These are phyloP conservation scores for Crioceris asparagi DNA, from an alignment of 2,888 invertebrate genomes.

Conservation along the genomic window DNA sequence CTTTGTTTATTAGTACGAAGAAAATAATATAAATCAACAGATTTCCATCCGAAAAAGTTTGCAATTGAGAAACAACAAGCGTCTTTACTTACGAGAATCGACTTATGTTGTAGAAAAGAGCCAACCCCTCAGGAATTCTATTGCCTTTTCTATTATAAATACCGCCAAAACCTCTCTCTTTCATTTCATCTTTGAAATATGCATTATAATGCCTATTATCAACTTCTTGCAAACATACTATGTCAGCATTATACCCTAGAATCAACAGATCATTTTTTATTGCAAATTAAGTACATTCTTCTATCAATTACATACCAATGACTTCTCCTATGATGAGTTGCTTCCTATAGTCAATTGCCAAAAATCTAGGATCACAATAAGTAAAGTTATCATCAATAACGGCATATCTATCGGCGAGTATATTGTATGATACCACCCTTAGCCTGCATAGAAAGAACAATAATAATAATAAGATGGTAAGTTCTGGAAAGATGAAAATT, in stretches of 20 bases:
- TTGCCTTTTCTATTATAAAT: conserved; percentile 62
- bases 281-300: conserved; percentile 4
- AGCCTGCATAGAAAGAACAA: conserved; percentile 57
- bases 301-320: conserved; percentile 42
- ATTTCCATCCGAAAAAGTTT: no score
- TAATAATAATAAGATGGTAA: conserved; percentile 2
- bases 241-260: conserved; percentile 78
- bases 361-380: conserved; percentile 73
- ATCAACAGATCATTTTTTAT: conserved; percentile 13
- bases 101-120: conserved; percentile 59
- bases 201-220: conserved; percentile 65
- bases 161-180: conserved; percentile 45
- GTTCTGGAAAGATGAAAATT: background rate
- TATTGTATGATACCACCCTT: conserved; percentile 78
- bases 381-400: conserved; percentile 72
- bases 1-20: no score
- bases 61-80: no score
- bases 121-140: conserved; percentile 67
- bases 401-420: conserved; percentile 82
- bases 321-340: conserved; percentile 77
- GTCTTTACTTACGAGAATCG: conserved; percentile 54
- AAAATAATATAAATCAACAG: no score
- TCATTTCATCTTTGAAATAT: conserved; percentile 53
- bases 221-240: conserved; percentile 89
- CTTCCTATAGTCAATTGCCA: conserved; percentile 77